Evolutionary conservation across 2,888 invertebrate species (phyloP).

Genomic region (Drosophila falleni): DNA sequence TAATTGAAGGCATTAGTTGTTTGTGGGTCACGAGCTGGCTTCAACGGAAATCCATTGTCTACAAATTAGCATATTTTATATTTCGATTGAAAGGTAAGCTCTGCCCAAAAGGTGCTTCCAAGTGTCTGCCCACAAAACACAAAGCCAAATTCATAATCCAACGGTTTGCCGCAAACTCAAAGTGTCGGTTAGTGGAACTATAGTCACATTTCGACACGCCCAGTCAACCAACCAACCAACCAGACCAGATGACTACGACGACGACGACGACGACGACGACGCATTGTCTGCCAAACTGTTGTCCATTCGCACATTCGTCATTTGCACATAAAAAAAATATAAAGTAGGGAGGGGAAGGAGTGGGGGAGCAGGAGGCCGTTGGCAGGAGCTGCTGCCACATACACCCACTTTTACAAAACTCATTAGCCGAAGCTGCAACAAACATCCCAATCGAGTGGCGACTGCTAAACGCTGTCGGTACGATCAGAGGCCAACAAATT

Average conservation of each 20-base stretch:
- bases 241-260: slow-evolving; percentile 23
- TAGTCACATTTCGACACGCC: slow-evolving; percentile 61
- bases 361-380: neutral
- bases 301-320: slow-evolving; percentile 31
- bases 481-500: slow-evolving; percentile 78
- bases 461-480: slow-evolving; percentile 78
- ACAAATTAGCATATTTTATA: slow-evolving; percentile 70
- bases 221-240: slow-evolving; percentile 8
- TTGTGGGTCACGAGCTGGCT: slow-evolving; percentile 73
- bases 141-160: slow-evolving; percentile 63
- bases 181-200: slow-evolving; percentile 50
- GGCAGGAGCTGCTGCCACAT: slow-evolving; percentile 47
- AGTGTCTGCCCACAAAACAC: slow-evolving; percentile 56
- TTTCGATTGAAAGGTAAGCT: slow-evolving; percentile 61
- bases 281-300: slow-evolving; percentile 53
- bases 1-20: slow-evolving; percentile 81
- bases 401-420: slow-evolving; percentile 75
- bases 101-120: slow-evolving; percentile 6
- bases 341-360: neutral
- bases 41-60: slow-evolving; percentile 69
- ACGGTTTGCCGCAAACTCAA: slow-evolving; percentile 67
- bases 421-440: slow-evolving; percentile 56
- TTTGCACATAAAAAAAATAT: slow-evolving; percentile 26
- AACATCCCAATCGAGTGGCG: slow-evolving; percentile 54
- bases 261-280: slow-evolving; percentile 38